Evolutionary conservation across 2,113 vertebrate species (phyloP).

Genomic region (Conger conger): DNA sequence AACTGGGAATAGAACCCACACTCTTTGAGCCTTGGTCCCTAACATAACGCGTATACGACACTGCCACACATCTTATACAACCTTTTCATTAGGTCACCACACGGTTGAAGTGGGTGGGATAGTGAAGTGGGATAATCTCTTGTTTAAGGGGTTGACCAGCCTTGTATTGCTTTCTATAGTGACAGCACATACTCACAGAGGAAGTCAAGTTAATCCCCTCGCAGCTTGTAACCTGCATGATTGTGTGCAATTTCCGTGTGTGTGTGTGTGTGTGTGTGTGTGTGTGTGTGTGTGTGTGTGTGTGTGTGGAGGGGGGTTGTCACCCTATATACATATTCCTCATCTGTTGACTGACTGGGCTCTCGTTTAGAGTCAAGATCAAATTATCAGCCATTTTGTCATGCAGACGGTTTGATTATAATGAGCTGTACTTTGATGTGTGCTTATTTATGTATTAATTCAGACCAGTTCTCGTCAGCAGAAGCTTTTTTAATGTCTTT

Average conservation of each 20-base stretch:
- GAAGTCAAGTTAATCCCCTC: background rate
- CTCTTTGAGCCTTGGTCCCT: no score
- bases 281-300: no score
- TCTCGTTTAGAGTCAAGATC: constrained; percentile 57
- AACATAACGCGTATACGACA: no score
- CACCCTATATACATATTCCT: constrained; percentile 8
- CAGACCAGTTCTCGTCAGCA: constrained; percentile 49
- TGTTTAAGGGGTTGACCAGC: background rate
- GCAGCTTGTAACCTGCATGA: constrained; percentile 22
- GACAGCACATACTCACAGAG: constrained; percentile 1
- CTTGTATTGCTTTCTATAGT: constrained; percentile 25
- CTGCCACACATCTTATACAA: no score
- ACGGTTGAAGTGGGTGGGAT: background rate
- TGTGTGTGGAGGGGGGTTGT: background rate
- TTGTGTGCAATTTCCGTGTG: background rate
- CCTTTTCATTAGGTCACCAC: background rate
- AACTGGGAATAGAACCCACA: no score
- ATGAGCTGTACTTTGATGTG: constrained; percentile 43
- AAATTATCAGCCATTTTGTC: constrained; percentile 58
- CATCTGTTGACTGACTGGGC: constrained; percentile 42
- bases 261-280: no score
- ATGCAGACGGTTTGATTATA: constrained; percentile 57
- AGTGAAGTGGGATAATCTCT: background rate
- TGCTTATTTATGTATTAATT: constrained; percentile 52
- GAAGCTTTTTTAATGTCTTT: constrained; percentile 46